Base-by-base conservation (phyloP, 1,140 invertebrate genomes). In the Papilio aristodemus region DNA sequence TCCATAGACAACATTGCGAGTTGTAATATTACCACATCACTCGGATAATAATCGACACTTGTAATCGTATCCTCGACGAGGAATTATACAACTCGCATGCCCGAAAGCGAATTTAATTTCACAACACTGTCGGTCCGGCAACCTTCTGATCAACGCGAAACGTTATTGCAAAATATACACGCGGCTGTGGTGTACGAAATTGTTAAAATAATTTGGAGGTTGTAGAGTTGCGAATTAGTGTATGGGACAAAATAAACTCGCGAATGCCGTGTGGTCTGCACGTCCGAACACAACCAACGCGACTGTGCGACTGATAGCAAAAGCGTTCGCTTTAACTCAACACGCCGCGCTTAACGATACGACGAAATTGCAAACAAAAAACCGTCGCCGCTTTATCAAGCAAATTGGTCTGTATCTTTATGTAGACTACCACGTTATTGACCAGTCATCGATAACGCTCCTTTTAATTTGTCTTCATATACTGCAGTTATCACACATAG, bases 1-100 rank as follows among this genome's bases (percentile, higher is more conserved):
- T 92, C 92, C 90, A 93, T 93, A 4, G 88, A 86, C 70, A 90
- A 70, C 88, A 90, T 90, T 59, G 63, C 17, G 39, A 37, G 76
- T 75, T 14, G 67, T 36, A n/a, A n/a, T 50, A 60, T 76, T 67
- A 75, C 64, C 72, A 80, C 77, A 79, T 78, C 76, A 78, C 78
- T 71, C 19, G 43, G 14, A 69, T 37, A 70, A 66, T 66, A 66
- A 14, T 60, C 41, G 46, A 54, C 46, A 54, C 46, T 54, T 54
- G 46, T 54, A 50, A 32, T 2, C 27, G 27, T 50, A 54, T 54
- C 46, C 46, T 54, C 46, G 9, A 54, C 19, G 7, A 50, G 19
- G 38, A 39, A 63, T 63, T 46, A 66, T 27, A 46, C 39, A 46
- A 46, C 39, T 25, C 27, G 63, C 63, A 66, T 66, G 63, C 36